Base-by-base conservation (phyloP, 2,797 vertebrate genomes). In the Buphagus erythrorhynchus region DNA sequence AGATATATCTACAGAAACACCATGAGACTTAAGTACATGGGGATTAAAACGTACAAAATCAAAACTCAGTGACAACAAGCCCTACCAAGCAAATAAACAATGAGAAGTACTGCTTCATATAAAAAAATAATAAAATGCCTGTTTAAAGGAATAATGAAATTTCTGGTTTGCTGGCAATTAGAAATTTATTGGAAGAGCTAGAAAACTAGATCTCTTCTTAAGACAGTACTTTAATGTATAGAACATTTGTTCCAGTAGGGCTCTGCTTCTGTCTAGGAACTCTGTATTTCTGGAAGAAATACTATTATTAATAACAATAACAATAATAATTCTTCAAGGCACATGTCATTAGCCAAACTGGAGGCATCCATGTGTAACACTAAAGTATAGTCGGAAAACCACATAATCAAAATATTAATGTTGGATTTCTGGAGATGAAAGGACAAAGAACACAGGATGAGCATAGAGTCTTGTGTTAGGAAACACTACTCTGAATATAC, bases 391-490 rank as follows among this genome's bases (percentile, higher is more conserved):
- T 52, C 6, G 26, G 61, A 86, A 96, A 92, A 92, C 35, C 25
- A 5, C 59, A 67, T 48, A 82, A 87, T 38, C 35, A 63, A 85
- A 94, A 83, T 71, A 82, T 66, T 82, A 88, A 71, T 36, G n/a
- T 75, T 91, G 74, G 63, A 80, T 74, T 89, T 52, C 29, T 77
- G 67, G 51, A 77, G 72, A 74, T 62, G 65, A 94, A 92, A 95
- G 48, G 81, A 85, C 67, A 85, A 82, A 61, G 66, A 69, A 65
- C 65, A 85, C 57, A 57, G 40, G 45, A 84, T 46, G 54, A 85
- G 49, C 33, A 72, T 13, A 33, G 22, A 13, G 28, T 36, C 88
- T 71, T 65, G 22, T 65, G 43, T 63, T 82, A 69, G 62, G 74
- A 91, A 95, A 93, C 57, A 54, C 35, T 67, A 63, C 17, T 82